Evolutionary conservation across 1,140 invertebrate genomes (phyloP).

Genomic region (Aphidius ervi): DNA sequence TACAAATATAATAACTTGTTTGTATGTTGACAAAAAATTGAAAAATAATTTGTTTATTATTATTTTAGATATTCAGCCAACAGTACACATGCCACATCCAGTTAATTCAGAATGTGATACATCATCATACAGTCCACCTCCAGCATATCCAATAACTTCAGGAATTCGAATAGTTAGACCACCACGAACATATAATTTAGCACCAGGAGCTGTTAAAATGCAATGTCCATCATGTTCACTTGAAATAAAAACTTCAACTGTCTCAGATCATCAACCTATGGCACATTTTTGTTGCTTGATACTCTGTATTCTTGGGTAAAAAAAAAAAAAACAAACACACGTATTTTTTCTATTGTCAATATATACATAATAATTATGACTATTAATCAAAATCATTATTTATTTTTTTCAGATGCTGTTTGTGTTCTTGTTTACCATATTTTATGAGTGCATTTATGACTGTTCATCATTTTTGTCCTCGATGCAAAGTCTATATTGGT

Average conservation of each 20-base stretch:
- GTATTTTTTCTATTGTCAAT: not conserved
- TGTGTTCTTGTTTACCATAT: slow-evolving; percentile 54
- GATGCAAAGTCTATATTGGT: slow-evolving; percentile 52
- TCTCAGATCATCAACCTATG: slow-evolving; percentile 47
- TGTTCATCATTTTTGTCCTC: slow-evolving; percentile 52
- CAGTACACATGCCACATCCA: slow-evolving; percentile 32
- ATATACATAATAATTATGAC: not conserved
- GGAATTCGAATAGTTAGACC: slow-evolving; percentile 40
- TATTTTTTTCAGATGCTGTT: slow-evolving; percentile 47
- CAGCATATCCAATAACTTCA: slow-evolving; percentile 25
- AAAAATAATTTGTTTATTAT: no score
- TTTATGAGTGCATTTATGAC: slow-evolving; percentile 53
- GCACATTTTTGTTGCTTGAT: slow-evolving; percentile 49
- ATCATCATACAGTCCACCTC: slow-evolving; percentile 24
- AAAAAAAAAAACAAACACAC: not conserved
- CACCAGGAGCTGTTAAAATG: slow-evolving; percentile 45
- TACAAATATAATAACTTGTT: no score
- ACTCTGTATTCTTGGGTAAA: slow-evolving; percentile 47
- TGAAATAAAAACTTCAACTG: slow-evolving; percentile 47
- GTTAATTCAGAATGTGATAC: slow-evolving; percentile 25
- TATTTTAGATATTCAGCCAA: slow-evolving; percentile 27
- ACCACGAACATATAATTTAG: slow-evolving; percentile 34
- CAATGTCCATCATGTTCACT: slow-evolving; percentile 43
- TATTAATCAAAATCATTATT: slow-evolving; percentile 3
- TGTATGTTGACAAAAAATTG: no score